Base-by-base conservation (phyloP, 2,797 vertebrate genomes). In the Parauchenoglanis ngamensis region DNA sequence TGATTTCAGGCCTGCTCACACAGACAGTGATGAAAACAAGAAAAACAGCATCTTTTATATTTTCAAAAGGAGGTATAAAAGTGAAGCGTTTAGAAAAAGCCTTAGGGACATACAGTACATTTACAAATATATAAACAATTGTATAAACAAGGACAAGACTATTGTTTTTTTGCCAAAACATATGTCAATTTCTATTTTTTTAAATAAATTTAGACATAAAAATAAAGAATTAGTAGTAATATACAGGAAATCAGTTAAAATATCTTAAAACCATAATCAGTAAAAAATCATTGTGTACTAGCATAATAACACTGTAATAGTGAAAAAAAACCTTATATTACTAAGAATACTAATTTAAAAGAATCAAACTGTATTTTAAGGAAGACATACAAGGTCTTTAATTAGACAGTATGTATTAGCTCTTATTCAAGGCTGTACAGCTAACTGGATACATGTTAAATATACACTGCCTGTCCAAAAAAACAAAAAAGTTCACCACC, bases 1-100 rank as follows among this genome's bases (percentile, higher is more conserved):
- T 35, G 95, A 44, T 92, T 98, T 99, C 88, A 99, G 92, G 65
- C 98, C 98, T 99, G 68, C 11, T 46, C 80, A 90, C 5, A 87
- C 54, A 49, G 25, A 31, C 35, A 46, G 15, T 8, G 19, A 59
- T 25, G 2, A 25, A 49, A 82, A 11, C 7, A 11, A 82, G 28
- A 65, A 28, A 21, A 46, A 28, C 23, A 49, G 15, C 44, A 63
- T n/a, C 11, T 31, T 67, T 52, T 12, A 31, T 63, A 61, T 15
- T 61, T 80, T 13, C 8, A 80, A 7, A 0, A 67, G 17, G 4
- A 67, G 11, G 23, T 23, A 82, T 49, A 83, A 59, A 79, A 79
- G 5, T 17, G 49, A 19, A 31, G 7, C 2, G 10, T 23, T 75
- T 46, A 40, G 40, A 40, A 40, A 40, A 40, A 40, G 40, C 3